Base-by-base conservation (phyloP, 2,888 invertebrate genomes). In the Malachius bipustulatus region DNA sequence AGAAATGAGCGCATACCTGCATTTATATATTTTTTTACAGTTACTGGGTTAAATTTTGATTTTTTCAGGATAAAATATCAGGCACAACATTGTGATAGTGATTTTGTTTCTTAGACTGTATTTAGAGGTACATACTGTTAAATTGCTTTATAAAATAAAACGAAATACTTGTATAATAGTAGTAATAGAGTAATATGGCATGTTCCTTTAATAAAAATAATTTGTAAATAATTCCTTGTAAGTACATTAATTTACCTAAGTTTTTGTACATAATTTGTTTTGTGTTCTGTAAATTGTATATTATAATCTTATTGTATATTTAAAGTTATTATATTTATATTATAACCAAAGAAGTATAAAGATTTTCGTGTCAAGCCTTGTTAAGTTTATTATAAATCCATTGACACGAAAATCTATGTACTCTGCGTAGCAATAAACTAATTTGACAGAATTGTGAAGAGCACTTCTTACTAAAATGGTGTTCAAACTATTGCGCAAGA, bases 201-300 rank as follows among this genome's bases (percentile, higher is more conserved):
- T 43, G 47, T 47, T 47, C 46, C 47, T 45, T 42, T 45, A 39
- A 35, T 38, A 39, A 32, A 31, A 43, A 37, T 44, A 37, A 35
- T 37, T 27, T 38, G 45, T 49, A 47, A 36, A 47, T 47, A 47
- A 35, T 43, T 34, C 29, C 24, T 32, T 41, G 38, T 38, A 41
- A 27, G 37, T 41, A 41, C 16, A 36, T 38, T 31, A 30, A 34
- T 38, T 38, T 26, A 19, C 24, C 24, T 8, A n/a, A 19, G 6
- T 37, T 37, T 34, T 33, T 16, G 33, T 33, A 33, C 14, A 33
- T 33, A 33, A 16, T 16, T 35, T 38, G 34, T 37, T 37, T 30
- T 27, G 36, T 32, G 35, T 16, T 38, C 34, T 38, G 38, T 38
- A 38, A 38, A 40, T 35, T 34, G 38, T 35, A 40, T 30, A 37